Base-by-base conservation (phyloP, 1,140 invertebrate species). In the Caerostris extrusa region DNA sequence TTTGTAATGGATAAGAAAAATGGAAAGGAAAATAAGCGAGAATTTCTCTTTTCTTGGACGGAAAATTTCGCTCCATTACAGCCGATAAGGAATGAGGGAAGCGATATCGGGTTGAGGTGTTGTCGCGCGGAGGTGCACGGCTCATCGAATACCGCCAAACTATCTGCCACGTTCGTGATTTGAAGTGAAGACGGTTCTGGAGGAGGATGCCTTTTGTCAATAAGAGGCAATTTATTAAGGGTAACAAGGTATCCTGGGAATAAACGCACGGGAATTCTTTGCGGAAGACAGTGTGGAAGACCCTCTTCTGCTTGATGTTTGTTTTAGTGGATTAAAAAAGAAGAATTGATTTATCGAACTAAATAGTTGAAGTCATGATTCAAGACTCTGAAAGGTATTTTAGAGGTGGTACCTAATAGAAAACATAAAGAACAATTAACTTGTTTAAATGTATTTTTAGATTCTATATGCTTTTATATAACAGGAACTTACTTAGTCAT, bases 1-100 rank as follows among this genome's bases (percentile, higher is more conserved):
- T 83, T 83, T 77, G n/a, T 3, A 50, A 14, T 17, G 69, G 69
- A 19, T 77, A 83, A 55, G 81, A 83, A 83, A 55, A 83, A 83
- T 55, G 81, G 50, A 55, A 83, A 55, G 14, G 81, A 83, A 83
- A 83, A 83, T 83, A 83, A 83, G 81, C 14, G 53, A 83, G 56
- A 56, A 5, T 83, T 83, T 83, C 34, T n/a, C 67, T 71, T 34
- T 71, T 71, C 14, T 71, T 14, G 67, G 67, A 5, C 2, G 17
- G 67, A 71, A 60, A 60, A 71, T 71, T 71, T 71, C 67, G 17
- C 67, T 71, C 67, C 67, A 12, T 83, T 83, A 53, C 5, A 83
- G 53, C 50, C 53, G 53, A 83, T 83, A 83, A 83, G 81, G 3
- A n/a, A 50, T 3, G n/a, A 8, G 12, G 69, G 69, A 77, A 17